Percentiles rank a stretch among this genome's conserved stretches.
These are phyloP conservation scores for Oscheius sp. DNA, from an alignment of 2,888 invertebrate species.

Conservation along the genomic window DNA sequence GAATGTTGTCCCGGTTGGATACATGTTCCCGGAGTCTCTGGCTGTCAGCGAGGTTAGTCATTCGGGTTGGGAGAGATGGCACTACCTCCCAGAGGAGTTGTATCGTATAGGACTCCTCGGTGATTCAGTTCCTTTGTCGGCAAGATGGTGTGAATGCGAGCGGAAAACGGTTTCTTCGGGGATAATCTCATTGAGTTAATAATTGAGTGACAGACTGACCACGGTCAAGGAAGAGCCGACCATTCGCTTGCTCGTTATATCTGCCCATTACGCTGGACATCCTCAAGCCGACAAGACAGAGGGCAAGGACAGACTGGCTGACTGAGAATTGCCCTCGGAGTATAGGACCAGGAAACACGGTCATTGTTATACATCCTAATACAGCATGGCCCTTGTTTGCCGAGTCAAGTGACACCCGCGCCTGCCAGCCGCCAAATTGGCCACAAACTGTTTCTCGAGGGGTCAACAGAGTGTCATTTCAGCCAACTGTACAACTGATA, in stretches of 20 bases:
- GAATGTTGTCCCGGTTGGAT: constrained; percentile 74
- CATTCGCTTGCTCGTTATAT: constrained; percentile 6
- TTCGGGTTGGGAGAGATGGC: not conserved
- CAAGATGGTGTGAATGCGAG: not conserved
- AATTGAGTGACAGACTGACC: constrained; percentile 3
- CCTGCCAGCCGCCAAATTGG: constrained; percentile 14
- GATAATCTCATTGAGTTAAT: not conserved
- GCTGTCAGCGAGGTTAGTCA: constrained; percentile 72
- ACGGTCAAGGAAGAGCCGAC: constrained; percentile 20
- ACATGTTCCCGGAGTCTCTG: constrained; percentile 69
- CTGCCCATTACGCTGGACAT: constrained; percentile 11
- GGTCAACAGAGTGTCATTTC: constrained; percentile 43
- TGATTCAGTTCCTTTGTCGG: constrained; percentile 20
- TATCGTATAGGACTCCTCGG: not conserved
- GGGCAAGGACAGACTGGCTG: not conserved
- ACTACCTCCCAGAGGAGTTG: constrained; percentile 1
- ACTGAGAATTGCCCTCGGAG: too few relatives aligned
- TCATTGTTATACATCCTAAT: constrained; percentile 25
- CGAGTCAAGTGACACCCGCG: constrained; percentile 29
- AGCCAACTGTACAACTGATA: constrained; percentile 72
- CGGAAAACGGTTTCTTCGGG: constrained; percentile 10
- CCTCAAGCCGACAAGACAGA: not conserved
- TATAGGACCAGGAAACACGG: constrained; percentile 25
- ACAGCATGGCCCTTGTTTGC: constrained; percentile 26
- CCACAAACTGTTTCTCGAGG: constrained; percentile 11